Evolutionary conservation across 2,797 vertebrate species (phyloP).

Genomic region (Todus mexicanus): DNA sequence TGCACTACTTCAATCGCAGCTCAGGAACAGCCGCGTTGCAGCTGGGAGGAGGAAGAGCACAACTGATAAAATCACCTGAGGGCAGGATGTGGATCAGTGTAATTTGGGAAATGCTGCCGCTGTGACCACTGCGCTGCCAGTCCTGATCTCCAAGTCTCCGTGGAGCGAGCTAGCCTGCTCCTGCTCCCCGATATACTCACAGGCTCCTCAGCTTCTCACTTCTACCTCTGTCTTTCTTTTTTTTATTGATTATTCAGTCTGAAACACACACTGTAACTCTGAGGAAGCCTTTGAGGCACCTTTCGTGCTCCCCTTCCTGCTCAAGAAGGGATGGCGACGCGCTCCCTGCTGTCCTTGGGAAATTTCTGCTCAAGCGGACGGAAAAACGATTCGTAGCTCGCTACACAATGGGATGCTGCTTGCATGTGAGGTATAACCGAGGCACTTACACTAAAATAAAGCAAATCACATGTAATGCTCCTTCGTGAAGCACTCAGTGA

Average conservation of each 20-base stretch:
- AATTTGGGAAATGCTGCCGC: background rate
- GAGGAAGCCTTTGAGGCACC: background rate
- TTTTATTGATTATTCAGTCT: background rate
- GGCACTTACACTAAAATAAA: background rate
- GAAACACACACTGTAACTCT: background rate
- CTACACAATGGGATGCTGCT: background rate
- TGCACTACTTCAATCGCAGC: background rate
- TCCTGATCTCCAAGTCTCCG: background rate
- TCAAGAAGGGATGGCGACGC: background rate
- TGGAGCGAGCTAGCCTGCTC: background rate
- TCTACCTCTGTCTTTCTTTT: background rate
- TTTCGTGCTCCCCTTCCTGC: background rate
- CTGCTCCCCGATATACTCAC: background rate
- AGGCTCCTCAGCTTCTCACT: background rate
- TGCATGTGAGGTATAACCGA: background rate
- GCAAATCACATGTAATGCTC: background rate
- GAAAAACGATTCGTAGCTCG: background rate
- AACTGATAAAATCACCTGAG: background rate
- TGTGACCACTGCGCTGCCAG: background rate
- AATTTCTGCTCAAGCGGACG: background rate
- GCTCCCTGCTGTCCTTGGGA: background rate
- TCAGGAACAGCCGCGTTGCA: background rate
- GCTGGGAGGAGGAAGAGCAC: background rate
- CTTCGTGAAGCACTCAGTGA: background rate
- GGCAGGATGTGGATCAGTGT: slow-evolving; percentile 1